Base-by-base conservation (phyloP, 1,140 invertebrate species). In the Nasonia vitripennis region DNA sequence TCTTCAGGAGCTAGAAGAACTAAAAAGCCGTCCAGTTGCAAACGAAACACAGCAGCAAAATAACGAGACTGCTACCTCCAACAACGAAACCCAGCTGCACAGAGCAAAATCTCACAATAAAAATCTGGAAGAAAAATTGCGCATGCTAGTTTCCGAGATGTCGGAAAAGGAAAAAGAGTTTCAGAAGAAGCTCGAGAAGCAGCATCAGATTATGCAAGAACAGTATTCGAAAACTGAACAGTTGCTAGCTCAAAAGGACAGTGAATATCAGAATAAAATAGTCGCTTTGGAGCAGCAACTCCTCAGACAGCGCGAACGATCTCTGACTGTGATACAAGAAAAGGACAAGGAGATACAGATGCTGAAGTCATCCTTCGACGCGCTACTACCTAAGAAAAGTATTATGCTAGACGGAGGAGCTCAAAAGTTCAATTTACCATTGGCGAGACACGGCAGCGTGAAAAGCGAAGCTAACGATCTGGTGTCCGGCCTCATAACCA, bases 321-420 rank as follows among this genome's bases (percentile, higher is more conserved):
- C 97, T 20, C 93, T 97, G 10, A 94, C 94, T 2, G 91, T 98
- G 10, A 91, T 98, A 9, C 95, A 96, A 45, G 97, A 98, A 88
- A 97, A 97, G 80, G 97, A 98, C 88, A 95, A 95, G 87, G 97
- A 97, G 90, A 96, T 98, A 68, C 92, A 95, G 73, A 94, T 95
- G 1, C 89, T 96, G 20, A 95, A 95, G 87, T 92, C 94, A 11
- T 94, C 94, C 4, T 94, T 95, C 83, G 94, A 95, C 79, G 91
- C 94, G n/a, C 91, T 93, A 86, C 87, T 94, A 67, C 93, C 92
- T 68, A 93, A 89, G 81, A 91, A 88, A 89, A 34, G 86, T 82
- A 87, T 73, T 81, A 86, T 79, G 17, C 9, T 41, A 83, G 67
- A 62, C 51, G 75, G 4, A 51, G 3, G 88, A 88, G 78, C 86